These are phyloP conservation scores for Cardiocondyla obscurior DNA, from an alignment of 1,140 invertebrate species.

Conservation along the genomic window DNA sequence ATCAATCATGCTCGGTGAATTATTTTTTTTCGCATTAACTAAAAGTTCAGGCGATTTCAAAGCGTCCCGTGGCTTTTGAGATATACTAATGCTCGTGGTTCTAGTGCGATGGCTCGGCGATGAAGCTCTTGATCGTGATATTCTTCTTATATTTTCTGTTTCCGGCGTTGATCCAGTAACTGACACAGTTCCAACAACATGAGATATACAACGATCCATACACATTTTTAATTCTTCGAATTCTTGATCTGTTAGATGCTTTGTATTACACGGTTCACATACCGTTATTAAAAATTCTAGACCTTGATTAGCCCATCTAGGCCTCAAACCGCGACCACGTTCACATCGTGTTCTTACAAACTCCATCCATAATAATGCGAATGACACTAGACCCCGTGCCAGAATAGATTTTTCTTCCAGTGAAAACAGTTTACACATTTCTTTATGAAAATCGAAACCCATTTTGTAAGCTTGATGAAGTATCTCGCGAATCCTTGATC, in stretches of 20 bases:
- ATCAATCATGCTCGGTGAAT: conserved; percentile 54
- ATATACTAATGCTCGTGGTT: conserved; percentile 63
- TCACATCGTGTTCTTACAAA: conserved; percentile 93
- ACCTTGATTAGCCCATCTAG: conserved; percentile 93
- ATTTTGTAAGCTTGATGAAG: conserved; percentile 94
- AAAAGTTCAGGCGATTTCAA: conserved; percentile 65
- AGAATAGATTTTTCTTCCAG: conserved; percentile 80
- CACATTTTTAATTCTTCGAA: conserved; percentile 90
- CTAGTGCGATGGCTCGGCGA: conserved; percentile 72
- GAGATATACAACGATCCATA: conserved; percentile 91
- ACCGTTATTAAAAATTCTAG: conserved; percentile 93
- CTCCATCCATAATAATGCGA: conserved; percentile 94
- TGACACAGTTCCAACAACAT: conserved; percentile 89
- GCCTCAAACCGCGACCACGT: conserved; percentile 91
- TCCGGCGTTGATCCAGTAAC: conserved; percentile 72
- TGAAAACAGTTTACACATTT: conserved; percentile 88
- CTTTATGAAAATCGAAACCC: conserved; percentile 95
- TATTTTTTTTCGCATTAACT: conserved; percentile 41
- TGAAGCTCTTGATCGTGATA: conserved; percentile 75
- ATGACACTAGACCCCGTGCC: conserved; percentile 87
- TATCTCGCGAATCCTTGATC: conserved; percentile 90
- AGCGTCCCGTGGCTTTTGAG: conserved; percentile 65
- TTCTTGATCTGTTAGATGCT: conserved; percentile 89
- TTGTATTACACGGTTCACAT: conserved; percentile 92
- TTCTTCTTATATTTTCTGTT: conserved; percentile 65